phyloP scores from a whole-genome alignment of 2,113 vertebrate genomes.

The Chionis minor region DNA sequence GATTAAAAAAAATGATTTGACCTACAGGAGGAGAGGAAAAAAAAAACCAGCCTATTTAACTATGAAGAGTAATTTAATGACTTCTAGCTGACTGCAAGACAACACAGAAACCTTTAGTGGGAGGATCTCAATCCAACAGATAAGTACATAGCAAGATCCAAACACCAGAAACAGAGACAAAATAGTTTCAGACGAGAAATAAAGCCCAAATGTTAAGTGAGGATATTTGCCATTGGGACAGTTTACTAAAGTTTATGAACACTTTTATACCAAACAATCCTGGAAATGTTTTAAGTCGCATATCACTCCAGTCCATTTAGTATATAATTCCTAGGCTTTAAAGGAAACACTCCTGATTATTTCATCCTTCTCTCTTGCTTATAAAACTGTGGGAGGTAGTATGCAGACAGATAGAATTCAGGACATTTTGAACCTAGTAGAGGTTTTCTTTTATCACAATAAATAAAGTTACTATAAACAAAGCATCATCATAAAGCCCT shows the following conservation, averaged over 20 bases:
- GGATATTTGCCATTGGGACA: not conserved
- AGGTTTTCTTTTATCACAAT: not conserved
- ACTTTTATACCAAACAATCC: not conserved
- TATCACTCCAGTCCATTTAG: not conserved
- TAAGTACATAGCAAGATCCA: not conserved
- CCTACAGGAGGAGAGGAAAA: not conserved
- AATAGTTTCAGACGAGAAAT: not conserved
- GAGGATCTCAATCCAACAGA: not conserved
- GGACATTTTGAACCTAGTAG: not conserved
- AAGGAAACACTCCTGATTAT: not conserved
- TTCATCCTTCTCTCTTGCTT: not conserved
- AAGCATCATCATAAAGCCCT: not conserved
- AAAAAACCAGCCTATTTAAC: not conserved
- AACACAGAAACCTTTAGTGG: not conserved
- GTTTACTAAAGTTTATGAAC: not conserved
- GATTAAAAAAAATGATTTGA: not conserved
- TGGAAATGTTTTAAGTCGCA: not conserved
- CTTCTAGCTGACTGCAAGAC: not conserved
- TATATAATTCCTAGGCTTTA: not conserved
- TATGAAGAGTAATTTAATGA: not conserved
- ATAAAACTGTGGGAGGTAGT: not conserved
- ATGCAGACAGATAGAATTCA: accelerated
- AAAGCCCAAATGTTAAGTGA: not conserved
- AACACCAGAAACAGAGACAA: not conserved
- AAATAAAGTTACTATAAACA: not conserved